Evolutionary conservation across 1,140 invertebrate genomes (phyloP), one percentile per base, ranked within the genome.

Genomic region (Littorina saxatilis): DNA sequence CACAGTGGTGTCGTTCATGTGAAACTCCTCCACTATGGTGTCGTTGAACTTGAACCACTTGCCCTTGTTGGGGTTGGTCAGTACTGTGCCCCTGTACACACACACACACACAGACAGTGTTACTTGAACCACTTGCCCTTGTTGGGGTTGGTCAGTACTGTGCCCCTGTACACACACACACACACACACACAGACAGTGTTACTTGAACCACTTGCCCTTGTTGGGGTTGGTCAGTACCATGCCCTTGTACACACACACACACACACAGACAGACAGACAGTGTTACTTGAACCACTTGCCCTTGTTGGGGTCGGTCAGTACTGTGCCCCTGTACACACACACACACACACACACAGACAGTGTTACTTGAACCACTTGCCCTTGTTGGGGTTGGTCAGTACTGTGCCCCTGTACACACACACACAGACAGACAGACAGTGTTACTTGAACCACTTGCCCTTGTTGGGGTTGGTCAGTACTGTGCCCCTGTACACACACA

Each of bases 21-120:
- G 88, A 87, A 92, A 89, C 83, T 92, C 90, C 75, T 92, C 91
- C 27, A 92, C 91, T 17, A 88, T 82, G 0, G 91, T 92, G 82
- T 92, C 92, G 80, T 92, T 92, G 76, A 92, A 92, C 79, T 91
- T 91, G 81, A 90, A 92, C 92, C 92, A 92, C 81, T 91, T 91
- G 35, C 92, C 92, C 79, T 92, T 92, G 83, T 88, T 92, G 23
- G 88, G 88, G 84, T 92, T 93, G 20, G 89, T 91, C 55, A 92
- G 68, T 55, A 90, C 88, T 32, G 90, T 91, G 37, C 91, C 91
- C 58, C 91, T 92, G 84, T 29, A 84, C 84, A 20, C 7, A 4
- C 35, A 74, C 23, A 74, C n/a, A 58, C 20, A 20, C 55, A 5
- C 20, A 58, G 20, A 40, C 35, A 4, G 2, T 47, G 37, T 43